Base-by-base conservation (phyloP, 92 coral and sea anemone genomes). In the Metridium senile region DNA sequence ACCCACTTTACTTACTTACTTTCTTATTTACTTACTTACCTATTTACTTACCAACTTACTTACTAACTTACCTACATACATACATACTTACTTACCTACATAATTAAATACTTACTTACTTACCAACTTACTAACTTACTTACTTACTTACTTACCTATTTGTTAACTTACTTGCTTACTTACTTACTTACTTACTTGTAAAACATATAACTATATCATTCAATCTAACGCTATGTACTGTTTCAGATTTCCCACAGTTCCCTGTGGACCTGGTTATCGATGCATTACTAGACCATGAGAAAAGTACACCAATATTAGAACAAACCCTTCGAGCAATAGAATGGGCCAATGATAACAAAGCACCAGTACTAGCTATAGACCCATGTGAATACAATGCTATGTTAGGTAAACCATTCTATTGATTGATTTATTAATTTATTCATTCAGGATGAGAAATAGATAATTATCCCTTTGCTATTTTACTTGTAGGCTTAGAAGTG, bases 281-380 rank as follows among this genome's bases (percentile, higher is more conserved):
- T 62, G 87, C 90, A 26, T 72, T 89, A 57, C 51, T 85, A 21
- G 70, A 87, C 19, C 70, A 78, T 78, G 72, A 30, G 30, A 61
- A 61, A 29, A 26, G 66, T 61, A 26, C 30, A 1, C 66, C 66
- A 22, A 61, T 61, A 22, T 23, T 61, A 39, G 88, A 90, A 80
- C 92, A 90, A 43, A 84, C 89, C 25, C 72, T 84, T 26, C 73
- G 70, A 10, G 90, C 89, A 23, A 81, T 79, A 43, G 87, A 80
- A 45, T 90, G 97, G 97, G 92, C 97, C 88, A 91, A 91, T 84
- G 79, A 91, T 66, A 91, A 91, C 74, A 91, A 83, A 81, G 97
- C 97, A 13, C 97, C 97, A 11, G 92, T 91, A 20, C 79, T 91
- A 22, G 79, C 89, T 13, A 81, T 91, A 28, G 97, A 91, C 62